A percentile compares a stretch with the other conserved stretches of the same genome.
These are phyloP conservation scores for Drosophila macrospina DNA, from an alignment of 2,888 invertebrate species.

Conservation along the genomic window DNA sequence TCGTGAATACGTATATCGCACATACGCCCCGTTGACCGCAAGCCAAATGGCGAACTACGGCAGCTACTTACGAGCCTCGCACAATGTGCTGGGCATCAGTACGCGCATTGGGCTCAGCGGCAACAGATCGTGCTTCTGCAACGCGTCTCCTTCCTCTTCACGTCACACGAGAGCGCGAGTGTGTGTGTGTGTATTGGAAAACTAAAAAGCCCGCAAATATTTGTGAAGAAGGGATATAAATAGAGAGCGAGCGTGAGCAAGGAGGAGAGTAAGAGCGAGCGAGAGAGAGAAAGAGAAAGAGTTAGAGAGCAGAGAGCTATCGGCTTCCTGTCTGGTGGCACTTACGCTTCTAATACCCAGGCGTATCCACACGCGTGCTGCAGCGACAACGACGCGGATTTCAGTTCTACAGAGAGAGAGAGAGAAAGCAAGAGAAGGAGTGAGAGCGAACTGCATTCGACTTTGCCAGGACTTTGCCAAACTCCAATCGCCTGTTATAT, in stretches of 20 bases:
- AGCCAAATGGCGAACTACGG: slow-evolving; percentile 13
- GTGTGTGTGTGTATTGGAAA: slow-evolving; percentile 13
- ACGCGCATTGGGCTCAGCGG: slow-evolving; percentile 71
- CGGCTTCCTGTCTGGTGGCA: slow-evolving; percentile 62
- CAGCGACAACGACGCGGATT: slow-evolving; percentile 63
- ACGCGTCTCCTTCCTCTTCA: not conserved
- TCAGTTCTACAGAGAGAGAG: slow-evolving; percentile 22
- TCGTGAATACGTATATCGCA: slow-evolving; percentile 76
- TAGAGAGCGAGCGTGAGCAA: not conserved
- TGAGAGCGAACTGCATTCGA: slow-evolving; percentile 26
- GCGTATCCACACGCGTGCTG: slow-evolving; percentile 71
- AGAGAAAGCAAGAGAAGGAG: not conserved
- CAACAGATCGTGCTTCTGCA: slow-evolving; percentile 62
- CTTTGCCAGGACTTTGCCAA: slow-evolving; percentile 14
- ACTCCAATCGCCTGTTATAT: slow-evolving; percentile 40
- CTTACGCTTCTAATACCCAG: slow-evolving; percentile 64
- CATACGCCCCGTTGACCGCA: slow-evolving; percentile 79
- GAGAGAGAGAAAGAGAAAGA: not conserved
- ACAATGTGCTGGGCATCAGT: slow-evolving; percentile 65
- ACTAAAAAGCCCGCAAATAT: slow-evolving; percentile 54
- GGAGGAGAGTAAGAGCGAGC: not conserved
- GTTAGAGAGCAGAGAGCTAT: slow-evolving; percentile 2
- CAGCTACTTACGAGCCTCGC: slow-evolving; percentile 70
- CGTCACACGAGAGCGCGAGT: slow-evolving; percentile 4
- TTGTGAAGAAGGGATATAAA: slow-evolving; percentile 22